A percentile compares a stretch with the other conserved stretches of the same genome.
Evolutionary conservation across 2,888 invertebrate species (phyloP).

Genomic region (Scrobipalpa atriplicella): DNA sequence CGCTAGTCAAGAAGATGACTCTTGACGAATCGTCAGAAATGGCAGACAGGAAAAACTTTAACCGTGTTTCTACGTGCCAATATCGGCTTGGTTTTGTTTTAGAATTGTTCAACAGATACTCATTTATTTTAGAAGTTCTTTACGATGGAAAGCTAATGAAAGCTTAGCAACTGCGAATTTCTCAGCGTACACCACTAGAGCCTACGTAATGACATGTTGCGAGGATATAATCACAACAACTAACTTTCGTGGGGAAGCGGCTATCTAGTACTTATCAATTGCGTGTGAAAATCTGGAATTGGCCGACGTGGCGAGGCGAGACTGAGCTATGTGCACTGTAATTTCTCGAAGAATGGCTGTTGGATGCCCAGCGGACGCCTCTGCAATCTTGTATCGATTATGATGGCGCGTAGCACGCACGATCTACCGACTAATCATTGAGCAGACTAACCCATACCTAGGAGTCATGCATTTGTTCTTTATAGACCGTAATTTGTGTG

Average conservation of each 20-base stretch:
- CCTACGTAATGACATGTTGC: slow-evolving; percentile 12
- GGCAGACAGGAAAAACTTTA: slow-evolving; percentile 45
- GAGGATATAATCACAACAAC: slow-evolving; percentile 16
- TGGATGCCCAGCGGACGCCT: slow-evolving; percentile 39
- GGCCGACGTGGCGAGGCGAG: slow-evolving; percentile 49
- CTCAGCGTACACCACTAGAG: slow-evolving; percentile 11
- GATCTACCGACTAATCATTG: slow-evolving; percentile 57
- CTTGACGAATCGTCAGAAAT: slow-evolving; percentile 67
- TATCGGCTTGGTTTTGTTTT: background rate
- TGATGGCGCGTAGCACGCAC: slow-evolving; percentile 57
- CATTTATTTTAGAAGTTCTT: background rate
- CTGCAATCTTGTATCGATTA: slow-evolving; percentile 72
- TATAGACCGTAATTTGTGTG: slow-evolving; percentile 47
- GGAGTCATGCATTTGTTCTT: slow-evolving; percentile 56
- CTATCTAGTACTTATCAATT: slow-evolving; percentile 50
- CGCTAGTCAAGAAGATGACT: slow-evolving; percentile 57
- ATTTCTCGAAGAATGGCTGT: slow-evolving; percentile 48
- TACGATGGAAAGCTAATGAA: slow-evolving; percentile 9
- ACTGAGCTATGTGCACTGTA: slow-evolving; percentile 44
- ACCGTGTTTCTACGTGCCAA: background rate
- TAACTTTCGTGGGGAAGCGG: slow-evolving; percentile 17
- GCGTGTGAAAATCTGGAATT: slow-evolving; percentile 70
- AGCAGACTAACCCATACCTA: slow-evolving; percentile 38
- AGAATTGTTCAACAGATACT: background rate
- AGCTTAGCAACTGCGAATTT: slow-evolving; percentile 17